Conservation (phyloP, 2,888 invertebrate genomes). For the Meiosimyza platycephala region DNA sequence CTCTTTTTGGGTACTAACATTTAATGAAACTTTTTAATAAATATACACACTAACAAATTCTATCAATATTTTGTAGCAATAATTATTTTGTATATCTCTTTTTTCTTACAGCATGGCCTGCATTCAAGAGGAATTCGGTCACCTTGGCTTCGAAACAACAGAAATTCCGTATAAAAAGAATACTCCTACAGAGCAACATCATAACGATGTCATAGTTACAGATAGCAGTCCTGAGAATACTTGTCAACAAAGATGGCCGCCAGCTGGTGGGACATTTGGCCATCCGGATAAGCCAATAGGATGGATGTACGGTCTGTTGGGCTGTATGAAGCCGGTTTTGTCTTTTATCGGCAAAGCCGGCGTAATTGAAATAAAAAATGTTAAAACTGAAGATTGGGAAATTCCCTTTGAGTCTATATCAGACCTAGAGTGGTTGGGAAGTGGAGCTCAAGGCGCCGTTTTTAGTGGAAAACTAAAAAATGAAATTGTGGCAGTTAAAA, state of each 20-base stretch:
- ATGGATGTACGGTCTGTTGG: conserved; percentile 87
- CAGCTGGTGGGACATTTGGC: conserved; percentile 66
- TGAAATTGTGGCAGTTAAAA: conserved; percentile 95
- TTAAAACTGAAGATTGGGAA: conserved; percentile 86
- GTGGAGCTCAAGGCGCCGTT: conserved; percentile 96
- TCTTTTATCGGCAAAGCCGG: conserved; percentile 86
- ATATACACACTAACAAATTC: background rate
- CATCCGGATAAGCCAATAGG: conserved; percentile 70
- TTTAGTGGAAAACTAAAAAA: conserved; percentile 86
- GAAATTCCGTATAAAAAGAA: conserved; percentile 60
- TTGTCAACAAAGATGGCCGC: conserved; percentile 68
- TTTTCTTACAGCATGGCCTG: conserved; percentile 72
- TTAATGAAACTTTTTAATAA: background rate
- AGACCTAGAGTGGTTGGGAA: conserved; percentile 90
- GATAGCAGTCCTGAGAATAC: conserved; percentile 67
- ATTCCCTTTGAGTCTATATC: conserved; percentile 91
- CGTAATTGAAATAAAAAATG: conserved; percentile 75
- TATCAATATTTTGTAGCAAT: no score
- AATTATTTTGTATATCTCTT: conserved; percentile 29
- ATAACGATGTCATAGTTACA: conserved; percentile 60
- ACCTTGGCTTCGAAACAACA: conserved; percentile 65
- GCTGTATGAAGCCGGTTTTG: conserved; percentile 88
- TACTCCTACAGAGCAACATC: conserved; percentile 47
- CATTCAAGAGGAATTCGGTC: conserved; percentile 74
- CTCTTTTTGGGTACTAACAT: no score